Evolutionary conservation across 2,888 invertebrate species (phyloP).

Genomic region (Chrysodeixis includens): DNA sequence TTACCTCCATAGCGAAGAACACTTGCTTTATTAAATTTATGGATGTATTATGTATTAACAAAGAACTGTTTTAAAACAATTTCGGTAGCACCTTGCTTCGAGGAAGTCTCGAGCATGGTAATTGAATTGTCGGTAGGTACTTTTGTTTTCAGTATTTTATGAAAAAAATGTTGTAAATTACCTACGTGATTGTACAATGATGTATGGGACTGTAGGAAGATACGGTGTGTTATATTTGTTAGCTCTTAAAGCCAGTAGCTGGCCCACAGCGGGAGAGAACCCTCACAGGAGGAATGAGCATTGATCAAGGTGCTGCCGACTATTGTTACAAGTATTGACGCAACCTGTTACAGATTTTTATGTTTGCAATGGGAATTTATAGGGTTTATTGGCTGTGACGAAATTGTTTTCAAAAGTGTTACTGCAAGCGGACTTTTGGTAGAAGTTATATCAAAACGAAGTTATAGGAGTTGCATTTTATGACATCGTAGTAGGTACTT

Average conservation of each 20-base stretch:
- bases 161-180: conserved; percentile 40
- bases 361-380: not conserved
- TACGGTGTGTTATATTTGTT: not conserved
- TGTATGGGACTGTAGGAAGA: conserved; percentile 3
- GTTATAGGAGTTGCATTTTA: too few relatives aligned
- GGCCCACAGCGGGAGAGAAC: not conserved
- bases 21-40: conserved; percentile 64
- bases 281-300: not conserved
- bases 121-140: conserved; percentile 11
- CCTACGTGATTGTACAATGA: conserved; percentile 29
- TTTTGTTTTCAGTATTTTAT: conserved; percentile 40
- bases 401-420: not conserved
- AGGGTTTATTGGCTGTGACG: not conserved
- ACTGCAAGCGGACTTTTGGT: too few relatives aligned
- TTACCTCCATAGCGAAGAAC: conserved; percentile 37
- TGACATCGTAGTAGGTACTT: too few relatives aligned
- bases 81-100: conserved; percentile 44
- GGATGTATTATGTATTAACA: conserved; percentile 48
- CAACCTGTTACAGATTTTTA: not conserved
- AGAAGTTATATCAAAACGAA: too few relatives aligned
- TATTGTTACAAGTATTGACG: not conserved
- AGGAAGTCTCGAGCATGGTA: conserved; percentile 34
- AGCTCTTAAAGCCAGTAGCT: not conserved
- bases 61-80: conserved; percentile 34
- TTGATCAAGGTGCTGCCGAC: conserved; percentile 2